Evolutionary conservation across 1,140 invertebrate genomes (phyloP).

Genomic region (Sitophilus oryzae): DNA sequence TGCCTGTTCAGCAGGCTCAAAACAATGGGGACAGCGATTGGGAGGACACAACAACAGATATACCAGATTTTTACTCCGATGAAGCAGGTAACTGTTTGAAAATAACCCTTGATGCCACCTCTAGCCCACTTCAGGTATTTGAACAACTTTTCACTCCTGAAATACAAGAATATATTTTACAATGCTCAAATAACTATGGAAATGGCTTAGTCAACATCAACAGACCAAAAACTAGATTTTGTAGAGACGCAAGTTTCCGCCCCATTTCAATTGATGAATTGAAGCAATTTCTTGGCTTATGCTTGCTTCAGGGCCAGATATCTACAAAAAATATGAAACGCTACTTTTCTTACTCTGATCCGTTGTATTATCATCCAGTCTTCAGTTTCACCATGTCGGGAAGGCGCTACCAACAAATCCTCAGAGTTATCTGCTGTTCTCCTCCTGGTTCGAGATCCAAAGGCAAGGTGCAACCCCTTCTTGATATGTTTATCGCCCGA

Average conservation of each 20-base stretch:
- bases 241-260: background rate
- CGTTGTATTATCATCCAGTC: conserved; percentile 7
- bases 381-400: conserved; percentile 3
- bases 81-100: no score
- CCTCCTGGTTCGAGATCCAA: no score
- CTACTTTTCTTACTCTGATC: background rate
- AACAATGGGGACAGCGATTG: background rate
- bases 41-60: no score
- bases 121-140: no score
- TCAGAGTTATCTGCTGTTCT: background rate
- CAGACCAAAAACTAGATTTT: conserved; percentile 1
- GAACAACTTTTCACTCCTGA: no score
- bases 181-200: no score
- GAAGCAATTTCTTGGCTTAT: conserved; percentile 1
- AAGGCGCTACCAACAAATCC: conserved; percentile 5
- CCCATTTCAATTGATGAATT: background rate
- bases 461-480: no score
- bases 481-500: background rate
- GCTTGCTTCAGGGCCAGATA: background rate
- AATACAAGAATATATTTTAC: no score
- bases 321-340: background rate
- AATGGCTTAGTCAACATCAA: no score
- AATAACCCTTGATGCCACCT: no score
- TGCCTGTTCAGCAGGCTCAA: background rate
- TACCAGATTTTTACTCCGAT: no score